A percentile compares a stretch with the other conserved stretches of the same genome.
Conservation (phyloP, 92 coral and sea anemone genomes). For the Phenganax marumi region DNA sequence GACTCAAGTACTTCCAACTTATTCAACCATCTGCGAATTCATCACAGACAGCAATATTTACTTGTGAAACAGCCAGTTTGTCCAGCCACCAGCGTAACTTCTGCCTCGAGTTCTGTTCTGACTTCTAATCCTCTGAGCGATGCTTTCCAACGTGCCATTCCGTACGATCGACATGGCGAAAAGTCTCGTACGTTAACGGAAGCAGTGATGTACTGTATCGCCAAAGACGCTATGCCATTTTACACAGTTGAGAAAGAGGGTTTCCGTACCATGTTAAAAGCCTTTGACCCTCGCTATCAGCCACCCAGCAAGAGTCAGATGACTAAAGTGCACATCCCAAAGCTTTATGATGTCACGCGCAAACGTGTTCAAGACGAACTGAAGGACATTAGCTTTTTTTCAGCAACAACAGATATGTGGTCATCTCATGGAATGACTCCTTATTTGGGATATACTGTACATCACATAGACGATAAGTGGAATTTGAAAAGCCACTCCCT, state of each 20-base stretch:
- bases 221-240: conserved; percentile 18
- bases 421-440: conserved; percentile 18
- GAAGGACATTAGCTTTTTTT: neutral
- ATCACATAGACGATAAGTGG: neutral
- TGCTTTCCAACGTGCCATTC: neutral
- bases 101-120: neutral
- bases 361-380: neutral
- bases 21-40: neutral
- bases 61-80: neutral
- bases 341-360: conserved; percentile 14
- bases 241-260: neutral
- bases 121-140: neutral
- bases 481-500: conserved; percentile 3
- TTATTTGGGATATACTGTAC: neutral
- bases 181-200: neutral
- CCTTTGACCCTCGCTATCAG: conserved; percentile 6
- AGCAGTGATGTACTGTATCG: conserved; percentile 7
- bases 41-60: neutral
- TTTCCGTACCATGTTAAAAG: neutral
- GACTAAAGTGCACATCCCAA: neutral
- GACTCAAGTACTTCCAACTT: conserved; percentile 4
- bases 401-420: neutral
- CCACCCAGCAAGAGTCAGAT: conserved; percentile 11
- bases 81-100: neutral
- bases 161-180: neutral